Evolutionary conservation across 2,113 vertebrate species (phyloP).

Genomic region (Parus major): DNA sequence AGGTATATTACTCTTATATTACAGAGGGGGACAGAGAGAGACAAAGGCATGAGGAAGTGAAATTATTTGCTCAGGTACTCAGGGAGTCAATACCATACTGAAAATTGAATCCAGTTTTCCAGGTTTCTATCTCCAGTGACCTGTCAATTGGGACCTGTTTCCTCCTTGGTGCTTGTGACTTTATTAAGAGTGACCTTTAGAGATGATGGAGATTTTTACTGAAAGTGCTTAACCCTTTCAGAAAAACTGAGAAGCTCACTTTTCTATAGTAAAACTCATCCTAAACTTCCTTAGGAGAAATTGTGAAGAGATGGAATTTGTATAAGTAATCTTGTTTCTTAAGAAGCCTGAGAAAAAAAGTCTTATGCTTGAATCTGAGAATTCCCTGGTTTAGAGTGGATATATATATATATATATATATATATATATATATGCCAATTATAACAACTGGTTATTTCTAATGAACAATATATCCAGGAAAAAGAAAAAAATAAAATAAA

Average conservation of each 20-base stretch:
- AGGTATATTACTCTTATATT: background rate
- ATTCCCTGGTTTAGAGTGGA: background rate
- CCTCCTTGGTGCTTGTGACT: background rate
- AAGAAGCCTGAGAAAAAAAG: background rate
- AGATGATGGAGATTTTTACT: background rate
- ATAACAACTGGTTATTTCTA: background rate
- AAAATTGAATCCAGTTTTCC: slow-evolving; percentile 33
- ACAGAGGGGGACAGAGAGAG: background rate
- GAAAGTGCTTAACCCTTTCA: background rate
- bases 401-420: background rate
- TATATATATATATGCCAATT: background rate
- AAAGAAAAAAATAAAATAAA: background rate
- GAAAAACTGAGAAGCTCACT: background rate
- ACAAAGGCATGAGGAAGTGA: background rate
- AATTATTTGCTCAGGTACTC: background rate
- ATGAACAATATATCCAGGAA: background rate
- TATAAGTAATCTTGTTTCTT: background rate
- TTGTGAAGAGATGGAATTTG: background rate
- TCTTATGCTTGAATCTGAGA: background rate
- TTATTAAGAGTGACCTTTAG: background rate
- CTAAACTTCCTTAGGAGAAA: background rate
- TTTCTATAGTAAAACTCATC: background rate
- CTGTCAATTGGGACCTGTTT: background rate
- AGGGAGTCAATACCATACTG: background rate
- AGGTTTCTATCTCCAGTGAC: background rate